Evolutionary conservation across 2,888 invertebrate species (phyloP).

Genomic region (Hartigia nigra): DNA sequence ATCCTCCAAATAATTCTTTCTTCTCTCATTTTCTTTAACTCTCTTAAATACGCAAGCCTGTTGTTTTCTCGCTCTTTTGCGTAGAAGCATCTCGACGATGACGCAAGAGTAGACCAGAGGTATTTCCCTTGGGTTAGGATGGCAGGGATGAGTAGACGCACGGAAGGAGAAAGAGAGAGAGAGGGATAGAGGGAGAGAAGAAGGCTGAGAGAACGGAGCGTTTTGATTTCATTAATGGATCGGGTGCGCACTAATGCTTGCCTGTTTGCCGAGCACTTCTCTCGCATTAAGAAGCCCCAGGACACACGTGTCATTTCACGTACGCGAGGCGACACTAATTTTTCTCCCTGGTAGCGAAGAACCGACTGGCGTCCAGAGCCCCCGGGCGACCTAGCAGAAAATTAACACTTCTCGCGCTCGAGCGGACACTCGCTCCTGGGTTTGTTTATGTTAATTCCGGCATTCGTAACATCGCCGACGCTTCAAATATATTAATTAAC

Average conservation of each 20-base stretch:
- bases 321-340: slow-evolving; percentile 33
- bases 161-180: not conserved
- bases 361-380: not conserved
- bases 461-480: slow-evolving; percentile 40
- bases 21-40: not conserved
- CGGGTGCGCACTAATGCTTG: slow-evolving; percentile 53
- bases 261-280: slow-evolving; percentile 57
- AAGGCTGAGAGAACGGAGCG: slow-evolving; percentile 12
- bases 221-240: slow-evolving; percentile 60
- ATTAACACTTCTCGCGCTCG: slow-evolving; percentile 58
- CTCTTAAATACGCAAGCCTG: not conserved
- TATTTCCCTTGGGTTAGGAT: not conserved
- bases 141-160: not conserved
- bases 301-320: slow-evolving; percentile 43
- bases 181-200: not conserved
- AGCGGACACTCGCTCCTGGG: slow-evolving; percentile 42
- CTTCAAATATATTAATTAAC: slow-evolving; percentile 64
- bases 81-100: not conserved
- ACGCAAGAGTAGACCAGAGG: not conserved
- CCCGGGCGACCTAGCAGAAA: slow-evolving; percentile 44
- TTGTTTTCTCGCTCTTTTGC: not conserved
- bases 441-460: slow-evolving; percentile 63
- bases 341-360: slow-evolving; percentile 9
- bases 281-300: slow-evolving; percentile 46
- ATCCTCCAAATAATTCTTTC: not conserved